Evolutionary conservation across 2,797 vertebrate species (phyloP), one percentile per base, ranked within the genome.

Genomic region (Aselliscus stoliczkanus): DNA sequence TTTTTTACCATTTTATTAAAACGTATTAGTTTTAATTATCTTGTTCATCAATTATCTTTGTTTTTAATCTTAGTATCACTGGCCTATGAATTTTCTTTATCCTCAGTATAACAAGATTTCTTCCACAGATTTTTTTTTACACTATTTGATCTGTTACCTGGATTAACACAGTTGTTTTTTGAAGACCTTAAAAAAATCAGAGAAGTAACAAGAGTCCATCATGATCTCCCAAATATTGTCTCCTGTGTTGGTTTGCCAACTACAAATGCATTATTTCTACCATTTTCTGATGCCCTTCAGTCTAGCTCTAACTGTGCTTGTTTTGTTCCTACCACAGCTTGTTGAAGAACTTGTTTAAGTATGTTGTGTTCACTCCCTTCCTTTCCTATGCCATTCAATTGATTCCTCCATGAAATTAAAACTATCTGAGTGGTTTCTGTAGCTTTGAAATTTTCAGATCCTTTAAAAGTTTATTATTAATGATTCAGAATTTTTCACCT

Each of bases 311-410:
- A 1, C 17, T 39, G 69, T 21, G 20, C 69, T 70, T 97, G 83
- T 96, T 96, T 92, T 97, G 90, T 96, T 96, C 95, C 96, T 90
- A 20, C 54, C 70, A 92, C 83, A 79, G 75, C 86, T 86, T 3
- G 27, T 42, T 79, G 83, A 94, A 96, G 92, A 94, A 62, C 3
- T 7, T 56, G 31, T 98, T 88, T 89, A 92, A 25, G 67, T 86
- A 72, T 31, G 8, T 73, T 1, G 0, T 1, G 0, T 82, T 81
- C 58, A 42, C 64, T 54, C 52, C 93, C 86, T 97, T 93, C 79
- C 75, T 91, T 96, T 96, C 76, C 60, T 93, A 85, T 75, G 25
- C 77, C 97, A 79, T 88, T 86, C 88, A 65, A 37, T 88, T 95
- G 95, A 84, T 75, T 86, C 65, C 92, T 94, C 70, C 95, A 82